These are phyloP conservation scores for Misgurnus mizolepis DNA, from an alignment of 2,113 vertebrate species.

Conservation along the genomic window DNA sequence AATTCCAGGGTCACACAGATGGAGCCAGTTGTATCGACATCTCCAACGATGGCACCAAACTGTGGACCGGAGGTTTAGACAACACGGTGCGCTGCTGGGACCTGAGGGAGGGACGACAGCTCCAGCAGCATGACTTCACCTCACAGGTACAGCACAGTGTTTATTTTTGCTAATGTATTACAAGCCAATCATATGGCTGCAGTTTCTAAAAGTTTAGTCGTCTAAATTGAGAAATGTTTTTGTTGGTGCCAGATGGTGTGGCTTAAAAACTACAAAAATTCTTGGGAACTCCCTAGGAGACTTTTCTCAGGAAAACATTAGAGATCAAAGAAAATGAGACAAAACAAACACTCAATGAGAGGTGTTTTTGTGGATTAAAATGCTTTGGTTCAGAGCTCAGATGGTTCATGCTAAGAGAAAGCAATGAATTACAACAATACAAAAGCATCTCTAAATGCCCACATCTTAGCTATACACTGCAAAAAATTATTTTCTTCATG, in stretches of 20 bases:
- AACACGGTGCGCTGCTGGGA: conserved; percentile 99
- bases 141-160: conserved; percentile 81
- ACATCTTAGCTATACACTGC: too few species aligned
- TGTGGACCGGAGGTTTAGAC: conserved; percentile 98
- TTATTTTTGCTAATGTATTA: too few species aligned
- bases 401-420: too few species aligned
- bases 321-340: too few species aligned
- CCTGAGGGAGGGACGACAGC: conserved; percentile 94
- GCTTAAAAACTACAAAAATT: too few species aligned
- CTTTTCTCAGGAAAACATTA: neutral
- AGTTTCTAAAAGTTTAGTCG: neutral
- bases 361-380: too few species aligned
- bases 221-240: neutral
- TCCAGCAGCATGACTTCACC: conserved; percentile 98
- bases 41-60: conserved; percentile 98
- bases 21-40: conserved; percentile 99
- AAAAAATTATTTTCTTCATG: too few species aligned
- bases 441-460: too few species aligned
- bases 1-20: conserved; percentile 99
- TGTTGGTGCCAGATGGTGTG: neutral
- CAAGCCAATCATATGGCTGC: too few species aligned
- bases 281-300: neutral
- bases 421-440: too few species aligned
- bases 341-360: too few species aligned
- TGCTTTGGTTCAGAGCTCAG: too few species aligned